phyloP scores from a whole-genome alignment of 1,140 invertebrate species.

The Dendrolimus punctatus region DNA sequence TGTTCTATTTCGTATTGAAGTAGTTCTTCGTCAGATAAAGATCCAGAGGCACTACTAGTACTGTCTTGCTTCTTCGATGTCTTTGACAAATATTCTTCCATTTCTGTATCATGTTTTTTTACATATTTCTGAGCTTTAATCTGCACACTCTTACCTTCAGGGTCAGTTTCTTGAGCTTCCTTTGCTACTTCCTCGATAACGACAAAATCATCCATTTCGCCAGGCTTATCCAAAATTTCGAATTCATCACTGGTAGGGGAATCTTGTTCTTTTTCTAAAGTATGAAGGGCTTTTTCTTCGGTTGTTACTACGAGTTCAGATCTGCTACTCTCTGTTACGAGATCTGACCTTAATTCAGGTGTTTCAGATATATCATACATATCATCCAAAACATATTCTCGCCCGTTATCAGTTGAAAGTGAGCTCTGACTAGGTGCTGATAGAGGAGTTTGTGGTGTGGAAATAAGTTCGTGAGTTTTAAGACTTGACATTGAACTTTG shows the following conservation, averaged over 20 bases:
- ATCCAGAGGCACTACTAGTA: constrained; percentile 73
- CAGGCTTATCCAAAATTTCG: constrained; percentile 89
- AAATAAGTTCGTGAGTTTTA: constrained; percentile 65
- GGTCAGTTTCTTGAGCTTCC: constrained; percentile 85
- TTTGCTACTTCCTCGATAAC: constrained; percentile 89
- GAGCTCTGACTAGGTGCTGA: constrained; percentile 76
- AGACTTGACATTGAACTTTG: constrained; percentile 64
- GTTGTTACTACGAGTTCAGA: constrained; percentile 71
- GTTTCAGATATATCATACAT: constrained; percentile 74
- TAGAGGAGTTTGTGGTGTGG: constrained; percentile 73
- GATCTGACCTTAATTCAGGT: constrained; percentile 65
- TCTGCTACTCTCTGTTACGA: constrained; percentile 64
- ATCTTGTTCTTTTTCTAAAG: constrained; percentile 76
- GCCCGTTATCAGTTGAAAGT: constrained; percentile 76
- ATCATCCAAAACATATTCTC: constrained; percentile 75
- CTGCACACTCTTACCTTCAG: constrained; percentile 84
- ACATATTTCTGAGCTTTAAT: constrained; percentile 74
- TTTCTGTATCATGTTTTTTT: constrained; percentile 79
- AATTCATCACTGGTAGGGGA: constrained; percentile 92
- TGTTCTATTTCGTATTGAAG: constrained; percentile 84
- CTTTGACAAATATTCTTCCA: constrained; percentile 79
- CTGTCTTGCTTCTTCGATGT: constrained; percentile 69
- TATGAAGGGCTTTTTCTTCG: constrained; percentile 70
- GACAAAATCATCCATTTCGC: constrained; percentile 89
- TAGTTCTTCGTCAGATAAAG: constrained; percentile 74